Percentiles rank a stretch among this genome's conserved stretches.
phyloP scores from a whole-genome alignment of 2,888 invertebrate genomes.

The Rotaria socialis region DNA sequence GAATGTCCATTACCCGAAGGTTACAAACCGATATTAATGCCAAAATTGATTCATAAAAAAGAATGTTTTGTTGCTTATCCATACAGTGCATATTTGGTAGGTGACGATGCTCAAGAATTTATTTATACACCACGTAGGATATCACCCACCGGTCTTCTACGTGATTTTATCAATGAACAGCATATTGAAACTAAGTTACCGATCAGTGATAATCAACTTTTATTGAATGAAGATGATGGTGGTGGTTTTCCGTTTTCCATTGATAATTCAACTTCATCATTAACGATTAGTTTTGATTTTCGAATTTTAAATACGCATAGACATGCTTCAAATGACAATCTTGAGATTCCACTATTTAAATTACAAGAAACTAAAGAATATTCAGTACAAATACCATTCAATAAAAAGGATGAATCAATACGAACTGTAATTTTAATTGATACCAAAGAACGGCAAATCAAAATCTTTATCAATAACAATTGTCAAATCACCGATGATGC shows the following conservation, averaged over 20 bases:
- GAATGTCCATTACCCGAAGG: constrained; percentile 8
- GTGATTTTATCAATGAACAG: neutral
- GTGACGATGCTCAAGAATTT: neutral
- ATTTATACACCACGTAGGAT: neutral
- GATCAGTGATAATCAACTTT: neutral
- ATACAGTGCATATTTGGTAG: neutral
- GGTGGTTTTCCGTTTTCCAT: neutral
- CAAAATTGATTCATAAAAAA: neutral
- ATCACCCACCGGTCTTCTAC: neutral
- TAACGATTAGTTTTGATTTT: constrained; percentile 18
- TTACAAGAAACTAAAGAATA: neutral
- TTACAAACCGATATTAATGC: neutral
- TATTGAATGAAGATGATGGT: neutral
- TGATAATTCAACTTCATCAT: neutral
- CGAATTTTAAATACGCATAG: neutral
- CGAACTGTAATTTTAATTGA: neutral
- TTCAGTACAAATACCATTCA: neutral
- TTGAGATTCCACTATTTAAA: neutral
- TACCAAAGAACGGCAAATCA: neutral
- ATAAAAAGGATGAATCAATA: neutral
- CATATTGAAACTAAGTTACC: neutral
- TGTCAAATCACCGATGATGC: neutral
- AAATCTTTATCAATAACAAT: neutral
- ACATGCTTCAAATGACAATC: neutral
- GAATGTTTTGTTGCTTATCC: neutral